Percentiles rank a stretch among this genome's conserved stretches.
These are phyloP conservation scores for Drosophila malerkotliana DNA, from an alignment of 1,140 invertebrate species.

Conservation along the genomic window DNA sequence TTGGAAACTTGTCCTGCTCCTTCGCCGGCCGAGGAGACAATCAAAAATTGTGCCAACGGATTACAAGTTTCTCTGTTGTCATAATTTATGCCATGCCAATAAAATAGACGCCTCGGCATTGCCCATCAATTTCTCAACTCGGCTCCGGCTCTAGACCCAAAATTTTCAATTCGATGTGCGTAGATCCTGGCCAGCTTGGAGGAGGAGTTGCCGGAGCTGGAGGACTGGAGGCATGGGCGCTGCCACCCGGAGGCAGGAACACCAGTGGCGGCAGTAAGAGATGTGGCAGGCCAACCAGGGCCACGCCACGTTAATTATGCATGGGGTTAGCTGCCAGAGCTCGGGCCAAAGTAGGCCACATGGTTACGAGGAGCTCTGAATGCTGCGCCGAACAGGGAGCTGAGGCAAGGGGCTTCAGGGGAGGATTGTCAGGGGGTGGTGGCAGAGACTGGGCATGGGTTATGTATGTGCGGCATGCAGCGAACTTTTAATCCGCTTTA, in stretches of 20 bases:
- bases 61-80: conserved; percentile 68
- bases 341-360: conserved; percentile 77
- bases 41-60: conserved; percentile 70
- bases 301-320: conserved; percentile 76
- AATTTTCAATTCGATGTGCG: conserved; percentile 72
- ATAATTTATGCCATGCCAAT: conserved; percentile 76
- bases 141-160: conserved; percentile 33
- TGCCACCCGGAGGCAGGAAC: background rate
- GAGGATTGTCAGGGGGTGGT: conserved; percentile 2
- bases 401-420: background rate
- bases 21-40: conserved; percentile 43
- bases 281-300: conserved; percentile 51
- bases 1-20: conserved; percentile 8
- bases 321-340: conserved; percentile 73
- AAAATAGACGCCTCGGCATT: conserved; percentile 62
- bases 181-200: conserved; percentile 45
- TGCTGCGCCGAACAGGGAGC: conserved; percentile 22
- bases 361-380: conserved; percentile 51
- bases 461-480: conserved; percentile 81
- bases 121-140: conserved; percentile 42
- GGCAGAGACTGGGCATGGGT: conserved; percentile 57
- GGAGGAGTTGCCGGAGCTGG: background rate
- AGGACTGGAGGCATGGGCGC: conserved; percentile 7
- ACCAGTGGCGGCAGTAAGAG: conserved; percentile 27
- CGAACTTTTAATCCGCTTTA: conserved; percentile 81